These are phyloP conservation scores for Hemaris fuciformis DNA, from an alignment of 2,888 invertebrate genomes.

Conservation along the genomic window DNA sequence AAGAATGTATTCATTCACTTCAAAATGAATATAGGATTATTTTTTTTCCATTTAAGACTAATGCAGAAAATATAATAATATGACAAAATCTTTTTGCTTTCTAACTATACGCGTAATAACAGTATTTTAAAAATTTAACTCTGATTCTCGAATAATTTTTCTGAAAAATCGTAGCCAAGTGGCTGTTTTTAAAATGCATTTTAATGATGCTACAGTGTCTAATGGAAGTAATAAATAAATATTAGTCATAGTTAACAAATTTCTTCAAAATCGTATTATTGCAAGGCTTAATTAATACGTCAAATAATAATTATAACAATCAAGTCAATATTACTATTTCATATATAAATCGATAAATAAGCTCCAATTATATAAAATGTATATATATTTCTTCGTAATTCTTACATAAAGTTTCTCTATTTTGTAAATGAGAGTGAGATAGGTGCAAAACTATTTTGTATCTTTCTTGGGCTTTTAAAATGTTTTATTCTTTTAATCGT, in stretches of 20 bases:
- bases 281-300: background rate
- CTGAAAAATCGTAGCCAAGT: too few species aligned
- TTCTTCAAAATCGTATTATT: background rate
- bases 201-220: background rate
- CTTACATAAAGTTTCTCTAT: conserved; percentile 23
- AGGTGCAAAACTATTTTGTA: conserved; percentile 1
- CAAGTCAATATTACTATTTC: too few species aligned
- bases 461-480: background rate
- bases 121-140: too few species aligned
- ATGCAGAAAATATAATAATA: background rate
- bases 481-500: background rate
- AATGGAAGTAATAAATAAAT: background rate
- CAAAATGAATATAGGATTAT: background rate
- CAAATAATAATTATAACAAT: background rate
- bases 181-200: too few species aligned
- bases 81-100: background rate
- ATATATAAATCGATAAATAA: too few species aligned
- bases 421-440: conserved; percentile 36
- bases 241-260: background rate
- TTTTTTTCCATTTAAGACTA: background rate
- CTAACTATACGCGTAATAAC: too few species aligned
- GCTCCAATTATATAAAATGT: background rate
- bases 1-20: too few species aligned
- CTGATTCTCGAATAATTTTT: too few species aligned
- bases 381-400: background rate